A percentile compares a stretch with the other conserved stretches of the same genome.
Evolutionary conservation across 1,140 invertebrate species (phyloP).

Genomic region (Nebria ingens): DNA sequence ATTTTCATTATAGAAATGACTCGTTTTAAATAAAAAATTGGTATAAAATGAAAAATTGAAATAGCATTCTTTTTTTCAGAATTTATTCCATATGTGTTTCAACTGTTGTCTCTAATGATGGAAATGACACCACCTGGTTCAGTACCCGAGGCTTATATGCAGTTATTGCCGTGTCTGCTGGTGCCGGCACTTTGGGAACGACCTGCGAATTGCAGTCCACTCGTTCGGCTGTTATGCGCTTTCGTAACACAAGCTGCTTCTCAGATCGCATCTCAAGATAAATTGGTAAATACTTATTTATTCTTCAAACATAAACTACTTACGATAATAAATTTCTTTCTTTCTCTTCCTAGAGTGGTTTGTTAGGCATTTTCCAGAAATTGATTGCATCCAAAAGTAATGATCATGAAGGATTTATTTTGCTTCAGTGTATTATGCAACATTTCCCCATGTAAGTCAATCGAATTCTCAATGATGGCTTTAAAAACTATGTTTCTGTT

Average conservation of each 20-base stretch:
- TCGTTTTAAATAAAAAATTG: constrained; percentile 9
- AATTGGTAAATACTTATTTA: constrained; percentile 26
- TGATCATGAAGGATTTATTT: constrained; percentile 91
- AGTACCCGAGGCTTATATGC: constrained; percentile 76
- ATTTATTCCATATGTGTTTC: constrained; percentile 96
- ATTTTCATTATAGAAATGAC: not conserved
- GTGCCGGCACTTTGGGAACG: constrained; percentile 85
- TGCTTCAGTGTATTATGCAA: constrained; percentile 76
- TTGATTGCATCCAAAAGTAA: constrained; percentile 89
- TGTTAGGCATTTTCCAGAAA: constrained; percentile 94
- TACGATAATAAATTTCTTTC: constrained; percentile 9
- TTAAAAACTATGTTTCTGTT: not conserved
- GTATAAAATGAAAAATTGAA: not conserved
- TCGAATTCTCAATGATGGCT: not conserved
- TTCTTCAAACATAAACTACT: not conserved
- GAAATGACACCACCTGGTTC: constrained; percentile 49
- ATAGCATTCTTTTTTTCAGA: constrained; percentile 48
- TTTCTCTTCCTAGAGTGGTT: constrained; percentile 54
- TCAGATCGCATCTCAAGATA: constrained; percentile 53
- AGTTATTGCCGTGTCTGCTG: constrained; percentile 78
- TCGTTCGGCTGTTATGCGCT: constrained; percentile 79
- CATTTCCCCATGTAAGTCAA: constrained; percentile 52
- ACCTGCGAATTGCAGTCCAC: constrained; percentile 80
- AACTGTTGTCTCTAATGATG: constrained; percentile 86
- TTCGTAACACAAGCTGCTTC: constrained; percentile 66